phyloP scores from a whole-genome alignment of 2,888 invertebrate genomes.

The Hanleya hanleyi region DNA sequence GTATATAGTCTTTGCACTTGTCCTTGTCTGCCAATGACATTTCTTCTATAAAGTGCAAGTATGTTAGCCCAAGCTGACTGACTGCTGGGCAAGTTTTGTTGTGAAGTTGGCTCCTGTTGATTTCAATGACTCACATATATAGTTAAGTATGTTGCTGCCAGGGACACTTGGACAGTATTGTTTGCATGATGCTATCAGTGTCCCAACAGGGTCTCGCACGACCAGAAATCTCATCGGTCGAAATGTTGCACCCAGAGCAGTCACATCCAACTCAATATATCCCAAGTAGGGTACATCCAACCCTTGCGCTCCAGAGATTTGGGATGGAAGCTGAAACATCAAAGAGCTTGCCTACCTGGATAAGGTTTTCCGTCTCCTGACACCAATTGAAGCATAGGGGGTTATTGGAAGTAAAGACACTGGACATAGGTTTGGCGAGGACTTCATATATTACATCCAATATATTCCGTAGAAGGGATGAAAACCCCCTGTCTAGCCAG shows the following conservation, averaged over 20 bases:
- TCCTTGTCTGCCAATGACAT: neutral
- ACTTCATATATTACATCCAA: too few species aligned
- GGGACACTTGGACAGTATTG: slow-evolving; percentile 19
- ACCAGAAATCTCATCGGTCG: slow-evolving; percentile 20
- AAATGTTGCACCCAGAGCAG: slow-evolving; percentile 5
- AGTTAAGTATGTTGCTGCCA: slow-evolving; percentile 23
- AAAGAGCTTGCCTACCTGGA: neutral
- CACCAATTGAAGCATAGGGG: too few species aligned
- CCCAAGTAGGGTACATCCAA: slow-evolving; percentile 14
- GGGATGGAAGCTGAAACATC: neutral
- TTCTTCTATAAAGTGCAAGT: too few species aligned
- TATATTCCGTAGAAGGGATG: too few species aligned
- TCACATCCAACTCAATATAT: slow-evolving; percentile 18
- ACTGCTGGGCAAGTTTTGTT: too few species aligned
- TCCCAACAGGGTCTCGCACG: slow-evolving; percentile 16
- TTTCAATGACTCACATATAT: neutral
- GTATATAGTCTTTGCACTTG: neutral
- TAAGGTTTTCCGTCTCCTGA: neutral
- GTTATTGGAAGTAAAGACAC: too few species aligned
- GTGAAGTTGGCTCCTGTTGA: neutral
- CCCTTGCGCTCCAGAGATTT: slow-evolving; percentile 7
- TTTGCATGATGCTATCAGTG: slow-evolving; percentile 5
- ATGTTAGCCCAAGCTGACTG: too few species aligned
- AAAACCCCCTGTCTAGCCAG: too few species aligned
- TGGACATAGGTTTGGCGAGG: too few species aligned